These are phyloP conservation scores for Mesorhabditis belari DNA, from an alignment of 2,888 invertebrate species.

Conservation along the genomic window DNA sequence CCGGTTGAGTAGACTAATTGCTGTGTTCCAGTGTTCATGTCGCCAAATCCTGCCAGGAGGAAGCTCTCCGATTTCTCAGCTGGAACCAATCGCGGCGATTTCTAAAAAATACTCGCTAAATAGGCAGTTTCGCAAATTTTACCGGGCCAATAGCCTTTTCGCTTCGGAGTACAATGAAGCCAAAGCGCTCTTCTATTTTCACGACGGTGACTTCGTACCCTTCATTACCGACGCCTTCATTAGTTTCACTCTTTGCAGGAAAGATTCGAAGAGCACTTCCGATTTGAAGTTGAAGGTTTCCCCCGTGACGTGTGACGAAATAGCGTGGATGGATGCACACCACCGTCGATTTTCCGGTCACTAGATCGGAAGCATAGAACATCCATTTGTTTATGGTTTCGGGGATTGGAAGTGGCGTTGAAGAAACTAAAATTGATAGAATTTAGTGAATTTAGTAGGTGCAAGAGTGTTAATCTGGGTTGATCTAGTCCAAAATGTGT, in stretches of 20 bases:
- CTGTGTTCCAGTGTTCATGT: slow-evolving; percentile 1
- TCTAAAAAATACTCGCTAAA: slow-evolving; percentile 12
- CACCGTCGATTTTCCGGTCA: slow-evolving; percentile 1
- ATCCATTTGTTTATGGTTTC: too few relatives aligned
- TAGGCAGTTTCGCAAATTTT: not conserved
- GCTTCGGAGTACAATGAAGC: slow-evolving; percentile 19
- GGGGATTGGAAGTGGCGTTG: too few relatives aligned
- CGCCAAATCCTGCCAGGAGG: slow-evolving; percentile 17
- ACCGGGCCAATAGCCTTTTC: slow-evolving; percentile 15
- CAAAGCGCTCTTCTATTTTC: slow-evolving; percentile 17
- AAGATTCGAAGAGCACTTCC: slow-evolving; percentile 6
- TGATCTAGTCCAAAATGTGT: too few relatives aligned
- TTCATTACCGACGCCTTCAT: slow-evolving; percentile 9
- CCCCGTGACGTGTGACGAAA: slow-evolving; percentile 7
- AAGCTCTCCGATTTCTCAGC: slow-evolving; percentile 18
- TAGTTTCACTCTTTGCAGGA: slow-evolving; percentile 10
- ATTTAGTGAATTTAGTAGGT: too few relatives aligned
- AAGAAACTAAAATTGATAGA: too few relatives aligned
- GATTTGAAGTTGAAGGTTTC: slow-evolving; percentile 4
- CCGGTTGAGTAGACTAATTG: slow-evolving; percentile 16
- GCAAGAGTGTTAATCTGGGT: too few relatives aligned
- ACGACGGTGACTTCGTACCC: slow-evolving; percentile 14
- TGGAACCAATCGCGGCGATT: slow-evolving; percentile 10
- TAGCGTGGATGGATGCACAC: slow-evolving; percentile 7
- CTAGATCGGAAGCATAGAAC: slow-evolving; percentile 4